phyloP scores from a whole-genome alignment of 2,113 vertebrate species.

The Hippoglossus stenolepis region DNA sequence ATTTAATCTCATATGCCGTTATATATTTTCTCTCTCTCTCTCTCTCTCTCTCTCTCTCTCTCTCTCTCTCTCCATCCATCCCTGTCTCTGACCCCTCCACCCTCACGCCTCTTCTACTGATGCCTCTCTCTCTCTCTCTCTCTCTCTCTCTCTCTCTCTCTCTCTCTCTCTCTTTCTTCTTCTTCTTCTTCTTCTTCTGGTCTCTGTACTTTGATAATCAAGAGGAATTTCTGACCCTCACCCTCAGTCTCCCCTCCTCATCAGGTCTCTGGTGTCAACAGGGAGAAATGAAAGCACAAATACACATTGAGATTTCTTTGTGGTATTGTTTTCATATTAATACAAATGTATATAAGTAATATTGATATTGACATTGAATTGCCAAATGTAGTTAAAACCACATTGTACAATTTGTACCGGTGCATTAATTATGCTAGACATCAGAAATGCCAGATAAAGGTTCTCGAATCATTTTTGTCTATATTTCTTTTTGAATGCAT shows the following conservation, averaged over 20 bases:
- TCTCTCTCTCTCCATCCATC: background rate
- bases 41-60: background rate
- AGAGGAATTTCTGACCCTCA: slow-evolving; percentile 39
- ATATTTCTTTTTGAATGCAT: too few relatives aligned
- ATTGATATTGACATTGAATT: too few relatives aligned
- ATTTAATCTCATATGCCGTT: slow-evolving; percentile 78
- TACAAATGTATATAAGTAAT: too few relatives aligned
- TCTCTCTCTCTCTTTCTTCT: background rate
- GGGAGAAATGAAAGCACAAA: background rate
- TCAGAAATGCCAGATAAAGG: too few relatives aligned
- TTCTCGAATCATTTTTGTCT: too few relatives aligned
- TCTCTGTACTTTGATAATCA: slow-evolving; percentile 35
- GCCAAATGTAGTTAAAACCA: too few relatives aligned
- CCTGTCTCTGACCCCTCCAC: background rate
- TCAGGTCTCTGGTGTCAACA: slow-evolving; percentile 13
- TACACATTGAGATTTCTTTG: background rate
- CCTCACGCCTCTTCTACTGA: too few relatives aligned
- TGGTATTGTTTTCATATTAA: background rate
- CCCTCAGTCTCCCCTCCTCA: background rate
- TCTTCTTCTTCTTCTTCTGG: too few relatives aligned
- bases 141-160: slow-evolving; percentile 26
- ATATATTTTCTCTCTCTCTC: slow-evolving; percentile 37
- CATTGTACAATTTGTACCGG: too few relatives aligned
- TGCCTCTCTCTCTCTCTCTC: background rate
- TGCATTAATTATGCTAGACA: too few relatives aligned